These are phyloP conservation scores for Meganola albula DNA, from an alignment of 2,888 invertebrate species.

Conservation along the genomic window DNA sequence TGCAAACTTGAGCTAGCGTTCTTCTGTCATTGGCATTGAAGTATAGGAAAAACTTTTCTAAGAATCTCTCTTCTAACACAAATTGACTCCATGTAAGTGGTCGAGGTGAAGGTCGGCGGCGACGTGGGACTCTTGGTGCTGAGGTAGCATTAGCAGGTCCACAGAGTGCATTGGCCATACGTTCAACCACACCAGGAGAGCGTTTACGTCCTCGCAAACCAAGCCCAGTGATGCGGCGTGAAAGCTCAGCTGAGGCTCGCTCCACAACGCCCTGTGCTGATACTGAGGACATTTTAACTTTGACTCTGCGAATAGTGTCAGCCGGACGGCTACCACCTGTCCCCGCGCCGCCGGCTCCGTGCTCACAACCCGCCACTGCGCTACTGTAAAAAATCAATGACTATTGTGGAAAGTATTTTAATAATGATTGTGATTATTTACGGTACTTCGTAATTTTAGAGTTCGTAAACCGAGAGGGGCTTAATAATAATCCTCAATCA, in stretches of 20 bases:
- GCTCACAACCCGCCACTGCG: slow-evolving; percentile 73
- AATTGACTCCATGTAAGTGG: slow-evolving; percentile 85
- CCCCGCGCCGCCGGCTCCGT: slow-evolving; percentile 52
- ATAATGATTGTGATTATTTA: no score
- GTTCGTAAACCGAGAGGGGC: no score
- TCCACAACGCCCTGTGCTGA: slow-evolving; percentile 94
- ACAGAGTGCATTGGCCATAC: slow-evolving; percentile 91
- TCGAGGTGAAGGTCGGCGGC: slow-evolving; percentile 72
- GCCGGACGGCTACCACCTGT: slow-evolving; percentile 53
- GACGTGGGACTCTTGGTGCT: slow-evolving; percentile 56
- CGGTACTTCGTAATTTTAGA: no score
- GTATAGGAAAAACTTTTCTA: slow-evolving; percentile 89
- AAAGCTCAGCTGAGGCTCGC: slow-evolving; percentile 92
- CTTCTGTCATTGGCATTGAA: slow-evolving; percentile 88
- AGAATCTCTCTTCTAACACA: slow-evolving; percentile 89
- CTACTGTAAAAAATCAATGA: no score
- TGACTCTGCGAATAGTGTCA: slow-evolving; percentile 69
- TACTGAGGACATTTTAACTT: slow-evolving; percentile 86
- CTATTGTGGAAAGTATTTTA: no score
- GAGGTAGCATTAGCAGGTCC: slow-evolving; percentile 77
- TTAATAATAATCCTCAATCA: no score
- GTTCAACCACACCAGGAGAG: slow-evolving; percentile 86
- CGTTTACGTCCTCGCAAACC: slow-evolving; percentile 82
- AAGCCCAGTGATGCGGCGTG: slow-evolving; percentile 91
- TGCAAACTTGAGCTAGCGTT: slow-evolving; percentile 89